phyloP scores from a whole-genome alignment of 2,888 invertebrate species.

The Bombylius major region DNA sequence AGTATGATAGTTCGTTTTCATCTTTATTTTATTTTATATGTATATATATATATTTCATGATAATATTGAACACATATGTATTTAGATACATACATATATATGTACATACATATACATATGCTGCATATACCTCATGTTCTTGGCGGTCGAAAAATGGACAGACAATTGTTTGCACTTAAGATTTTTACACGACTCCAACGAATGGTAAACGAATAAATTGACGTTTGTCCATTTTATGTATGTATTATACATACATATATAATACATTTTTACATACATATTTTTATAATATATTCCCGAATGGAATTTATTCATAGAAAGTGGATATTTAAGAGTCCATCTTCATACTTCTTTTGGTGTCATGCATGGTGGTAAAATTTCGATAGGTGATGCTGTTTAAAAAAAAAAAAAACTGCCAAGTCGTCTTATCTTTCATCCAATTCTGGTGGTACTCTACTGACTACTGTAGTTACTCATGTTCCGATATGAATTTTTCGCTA shows the following conservation, averaged over 20 bases:
- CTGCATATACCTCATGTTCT: conserved; percentile 13
- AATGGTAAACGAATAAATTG: conserved; percentile 10
- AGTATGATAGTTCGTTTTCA: not conserved
- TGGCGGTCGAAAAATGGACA: conserved; percentile 30
- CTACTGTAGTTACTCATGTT: conserved; percentile 4
- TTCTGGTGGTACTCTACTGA: conserved; percentile 8
- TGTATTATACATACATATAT: not conserved
- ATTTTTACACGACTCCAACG: conserved; percentile 35
- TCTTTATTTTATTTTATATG: no score
- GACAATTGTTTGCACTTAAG: conserved; percentile 39
- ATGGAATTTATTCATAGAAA: conserved; percentile 13
- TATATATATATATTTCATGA: not conserved
- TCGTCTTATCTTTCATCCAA: conserved; percentile 12
- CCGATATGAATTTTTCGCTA: not conserved
- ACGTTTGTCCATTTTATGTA: conserved; percentile 6
- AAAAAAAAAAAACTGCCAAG: not conserved
- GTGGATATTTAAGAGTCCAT: conserved; percentile 8
- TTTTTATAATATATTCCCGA: conserved; percentile 6
- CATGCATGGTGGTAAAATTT: conserved; percentile 8
- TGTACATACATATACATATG: no score
- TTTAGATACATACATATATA: no score
- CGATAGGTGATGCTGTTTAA: conserved; percentile 7
- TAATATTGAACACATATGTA: not conserved
- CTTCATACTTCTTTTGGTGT: conserved; percentile 5
- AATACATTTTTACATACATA: no score